Base-by-base conservation (phyloP, 2,888 invertebrate genomes). In the Meiosimyza platycephala region DNA sequence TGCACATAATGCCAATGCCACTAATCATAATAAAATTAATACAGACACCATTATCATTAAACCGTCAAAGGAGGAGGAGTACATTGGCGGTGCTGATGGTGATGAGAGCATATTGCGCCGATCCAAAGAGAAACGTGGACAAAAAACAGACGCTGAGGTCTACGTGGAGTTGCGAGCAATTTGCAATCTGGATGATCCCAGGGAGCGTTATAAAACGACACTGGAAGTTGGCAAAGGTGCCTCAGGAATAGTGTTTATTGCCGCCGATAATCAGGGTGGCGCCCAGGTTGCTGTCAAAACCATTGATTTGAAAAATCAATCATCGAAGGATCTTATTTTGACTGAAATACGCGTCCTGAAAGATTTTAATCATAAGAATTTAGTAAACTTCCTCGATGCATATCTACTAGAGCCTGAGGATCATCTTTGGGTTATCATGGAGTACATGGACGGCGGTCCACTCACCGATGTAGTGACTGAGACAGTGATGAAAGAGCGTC, bases 401-500 rank as follows among this genome's bases (percentile, higher is more conserved):
- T 97, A 96, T 89, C 91, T 97, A n/a, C 91, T 96, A 62, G 92
- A 93, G 76, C 94, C 96, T 72, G 92, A 93, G 77, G 95, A 96
- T 79, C 96, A 97, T 84, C 89, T 99, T 7, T 99, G 98, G 98
- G 98, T 97, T 0, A 93, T 97, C 1, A 97, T 98, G 97, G 98
- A 98, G 86, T 91, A 96, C 71, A 90, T 99, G 74, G 95, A 96
- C 80, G 97, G 98, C 7, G 99, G 99, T 0, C 96, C 98, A 11
- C 89, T 99, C 63, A 99, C 99, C 0, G 98, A 98, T 84, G 98
- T 99, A 0, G 98, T 98, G 52, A 97, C 96, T 1, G 98, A 98
- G 87, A 98, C 98, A 0, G 93, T 98, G 9, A 95, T 99, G 95
- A 96, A 97, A 81, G 98, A 98, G 85, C 93, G 94, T 0, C 98